Evolutionary conservation across 2,113 vertebrate genomes (phyloP), one percentile per base, ranked within the genome.

Genomic region (Dasypus novemcinctus): DNA sequence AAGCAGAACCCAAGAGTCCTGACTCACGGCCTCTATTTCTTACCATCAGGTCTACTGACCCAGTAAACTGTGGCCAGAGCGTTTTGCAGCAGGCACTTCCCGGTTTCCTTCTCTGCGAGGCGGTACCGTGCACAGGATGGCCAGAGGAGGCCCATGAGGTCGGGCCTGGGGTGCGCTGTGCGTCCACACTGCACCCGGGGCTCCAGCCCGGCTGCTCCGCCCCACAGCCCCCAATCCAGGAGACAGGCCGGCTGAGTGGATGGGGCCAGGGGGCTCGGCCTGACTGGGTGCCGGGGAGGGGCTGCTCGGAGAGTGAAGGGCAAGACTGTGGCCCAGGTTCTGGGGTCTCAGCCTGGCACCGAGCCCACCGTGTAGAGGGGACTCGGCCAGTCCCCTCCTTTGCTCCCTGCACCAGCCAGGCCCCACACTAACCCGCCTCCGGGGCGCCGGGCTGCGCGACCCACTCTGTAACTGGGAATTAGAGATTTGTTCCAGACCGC

Each of bases 241-340:
- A 29, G 36, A 29, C 43, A 7, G 21, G 18, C 8, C 2, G 36
- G 20, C 0, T 0, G 43, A 6, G 52, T 0, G 29, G n/a, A 54
- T 2, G 14, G 29, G 61, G 23, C 43, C 20, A 8, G 27, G 0
- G 5, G 80, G 18, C 66, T 59, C 15, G 36, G 74, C 11, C n/a
- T 20, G 82, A 21, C 61, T 10, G 31, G 29, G 31, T 1, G 76
- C 14, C 82, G 5, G 29, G 6, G n/a, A 12, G 23, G 92, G 59
- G 38, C 20, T 1, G 0, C 57, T 18, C 1, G 4, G 27, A 18
- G 54, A 57, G 14, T 21, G 36, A 27, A 61, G n/a, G 41, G 43
- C 61, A 13, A 68, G 41, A 10, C 0, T 84, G 71, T 64, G 27
- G 1, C 13, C 29, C 2, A 7, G 36, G 49, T 15, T 59, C 27